These are phyloP conservation scores for Corythornis vintsioides DNA, from an alignment of 2,113 vertebrate genomes.

Conservation along the genomic window DNA sequence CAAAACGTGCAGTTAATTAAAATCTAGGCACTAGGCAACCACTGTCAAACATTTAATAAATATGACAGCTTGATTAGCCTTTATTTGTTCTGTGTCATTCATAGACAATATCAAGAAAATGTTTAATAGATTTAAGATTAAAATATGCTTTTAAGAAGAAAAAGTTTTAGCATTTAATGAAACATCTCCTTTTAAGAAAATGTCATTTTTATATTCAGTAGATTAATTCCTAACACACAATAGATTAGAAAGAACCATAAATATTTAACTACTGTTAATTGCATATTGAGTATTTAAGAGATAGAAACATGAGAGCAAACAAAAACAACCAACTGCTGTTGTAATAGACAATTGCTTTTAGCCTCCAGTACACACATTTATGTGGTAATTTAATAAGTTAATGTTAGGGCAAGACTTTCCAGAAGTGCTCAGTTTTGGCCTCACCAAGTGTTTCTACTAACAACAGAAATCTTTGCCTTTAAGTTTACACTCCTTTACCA, in stretches of 20 bases:
- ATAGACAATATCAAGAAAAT: not conserved
- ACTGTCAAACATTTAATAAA: slow-evolving; percentile 60
- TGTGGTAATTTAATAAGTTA: not conserved
- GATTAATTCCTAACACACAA: not conserved
- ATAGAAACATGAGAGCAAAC: not conserved
- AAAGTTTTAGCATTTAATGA: not conserved
- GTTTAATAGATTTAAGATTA: not conserved
- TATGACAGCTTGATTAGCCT: slow-evolving; percentile 37
- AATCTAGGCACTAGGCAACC: not conserved
- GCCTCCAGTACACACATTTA: not conserved
- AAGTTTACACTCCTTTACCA: not conserved
- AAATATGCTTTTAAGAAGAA: not conserved
- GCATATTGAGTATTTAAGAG: not conserved
- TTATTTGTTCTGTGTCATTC: slow-evolving; percentile 41
- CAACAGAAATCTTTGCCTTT: not conserved
- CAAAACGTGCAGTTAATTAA: slow-evolving; percentile 50
- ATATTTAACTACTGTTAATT: slow-evolving; percentile 35
- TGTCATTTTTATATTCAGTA: not conserved
- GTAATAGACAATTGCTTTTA: not conserved
- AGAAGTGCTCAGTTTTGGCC: not conserved
- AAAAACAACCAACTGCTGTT: not conserved
- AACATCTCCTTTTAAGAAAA: not conserved
- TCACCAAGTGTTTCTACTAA: not conserved
- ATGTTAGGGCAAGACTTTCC: not conserved
- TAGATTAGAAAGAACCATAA: not conserved